Percentiles rank a stretch among this genome's conserved stretches.
Conservation (phyloP, 2,113 vertebrate species). For the Trochalopteron elliotii region DNA sequence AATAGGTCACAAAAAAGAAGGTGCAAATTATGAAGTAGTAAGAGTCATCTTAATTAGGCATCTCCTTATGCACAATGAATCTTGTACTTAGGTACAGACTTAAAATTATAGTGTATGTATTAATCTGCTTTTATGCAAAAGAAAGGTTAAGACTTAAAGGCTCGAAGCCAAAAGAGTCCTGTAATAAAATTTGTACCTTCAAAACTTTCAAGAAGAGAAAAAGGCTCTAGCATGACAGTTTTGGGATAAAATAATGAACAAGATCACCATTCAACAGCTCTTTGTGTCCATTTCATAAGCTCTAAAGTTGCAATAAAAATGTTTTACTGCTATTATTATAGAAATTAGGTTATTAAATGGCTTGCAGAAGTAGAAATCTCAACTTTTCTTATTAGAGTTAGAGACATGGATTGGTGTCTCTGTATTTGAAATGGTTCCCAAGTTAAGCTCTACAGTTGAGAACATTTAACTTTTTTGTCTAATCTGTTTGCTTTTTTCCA, state of each 20-base stretch:
- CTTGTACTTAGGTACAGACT: not conserved
- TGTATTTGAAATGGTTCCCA: not conserved
- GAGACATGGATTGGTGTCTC: not conserved
- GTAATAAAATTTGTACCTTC: not conserved
- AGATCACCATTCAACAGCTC: not conserved
- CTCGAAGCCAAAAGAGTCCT: not conserved
- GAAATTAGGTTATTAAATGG: not conserved
- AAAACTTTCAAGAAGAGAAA: not conserved
- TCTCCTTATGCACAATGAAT: not conserved
- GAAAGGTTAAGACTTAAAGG: not conserved
- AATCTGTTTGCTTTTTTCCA: not conserved
- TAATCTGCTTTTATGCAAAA: not conserved
- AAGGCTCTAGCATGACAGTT: not conserved
- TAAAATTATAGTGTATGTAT: not conserved
- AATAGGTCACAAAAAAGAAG: not conserved
- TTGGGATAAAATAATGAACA: not conserved
- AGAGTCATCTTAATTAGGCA: not conserved
- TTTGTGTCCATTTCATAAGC: not conserved
- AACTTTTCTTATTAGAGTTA: not conserved
- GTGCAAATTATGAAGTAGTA: not conserved
- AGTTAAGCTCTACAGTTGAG: not conserved
- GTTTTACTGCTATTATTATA: not conserved
- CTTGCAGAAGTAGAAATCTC: not conserved
- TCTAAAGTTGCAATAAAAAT: not conserved
- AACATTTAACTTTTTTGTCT: not conserved